Percentiles rank a stretch among this genome's conserved stretches.
Conservation (phyloP, 2,888 invertebrate genomes). For the Hypolimnas misippus region DNA sequence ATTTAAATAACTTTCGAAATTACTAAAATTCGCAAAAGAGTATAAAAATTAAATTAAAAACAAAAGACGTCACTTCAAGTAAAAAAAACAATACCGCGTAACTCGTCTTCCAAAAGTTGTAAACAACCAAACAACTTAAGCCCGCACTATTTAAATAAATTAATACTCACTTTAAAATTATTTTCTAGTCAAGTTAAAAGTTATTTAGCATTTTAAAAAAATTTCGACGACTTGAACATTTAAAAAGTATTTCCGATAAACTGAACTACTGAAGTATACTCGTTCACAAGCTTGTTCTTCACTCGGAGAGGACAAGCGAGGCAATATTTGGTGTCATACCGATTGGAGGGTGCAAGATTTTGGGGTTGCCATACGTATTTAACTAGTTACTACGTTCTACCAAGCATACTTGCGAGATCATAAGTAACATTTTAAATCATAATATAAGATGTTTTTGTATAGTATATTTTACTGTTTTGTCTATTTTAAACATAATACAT, state of each 20-base stretch:
- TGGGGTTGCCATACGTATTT: conserved; percentile 8
- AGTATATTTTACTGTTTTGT: not conserved
- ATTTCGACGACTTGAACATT: conserved; percentile 18
- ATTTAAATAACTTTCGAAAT: not conserved
- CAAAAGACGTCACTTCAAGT: conserved; percentile 34
- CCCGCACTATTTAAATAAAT: conserved; percentile 32
- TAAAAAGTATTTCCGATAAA: conserved; percentile 18
- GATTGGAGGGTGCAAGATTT: conserved; percentile 8
- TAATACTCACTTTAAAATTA: conserved; percentile 42
- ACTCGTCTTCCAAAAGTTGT: conserved; percentile 39
- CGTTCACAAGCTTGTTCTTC: not conserved
- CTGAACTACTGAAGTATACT: not conserved
- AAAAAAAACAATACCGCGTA: conserved; percentile 35
- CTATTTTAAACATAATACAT: not conserved
- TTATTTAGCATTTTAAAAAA: conserved; percentile 38
- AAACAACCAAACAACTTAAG: conserved; percentile 44
- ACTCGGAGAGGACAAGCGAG: conserved; percentile 11
- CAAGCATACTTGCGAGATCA: not conserved
- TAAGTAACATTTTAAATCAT: not conserved
- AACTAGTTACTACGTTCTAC: conserved; percentile 7
- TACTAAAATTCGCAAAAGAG: not conserved
- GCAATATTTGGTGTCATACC: conserved; percentile 17
- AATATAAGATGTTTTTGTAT: not conserved
- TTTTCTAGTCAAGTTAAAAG: conserved; percentile 18
- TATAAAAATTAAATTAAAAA: conserved; percentile 30